Percentiles rank a stretch among this genome's conserved stretches.
phyloP scores from a whole-genome alignment of 2,797 vertebrate species.

The Gymnocypris eckloni region DNA sequence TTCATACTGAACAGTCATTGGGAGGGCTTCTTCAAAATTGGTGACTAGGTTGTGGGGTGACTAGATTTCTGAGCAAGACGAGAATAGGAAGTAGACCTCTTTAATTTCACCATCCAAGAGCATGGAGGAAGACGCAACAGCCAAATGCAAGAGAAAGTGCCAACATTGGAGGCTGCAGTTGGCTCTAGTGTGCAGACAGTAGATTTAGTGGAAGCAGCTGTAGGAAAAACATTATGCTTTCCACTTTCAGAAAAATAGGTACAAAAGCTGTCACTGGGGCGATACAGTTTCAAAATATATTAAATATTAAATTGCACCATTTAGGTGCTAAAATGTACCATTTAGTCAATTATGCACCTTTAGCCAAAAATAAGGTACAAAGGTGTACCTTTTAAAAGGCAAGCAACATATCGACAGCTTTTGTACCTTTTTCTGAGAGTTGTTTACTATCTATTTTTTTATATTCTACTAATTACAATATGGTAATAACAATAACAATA shows the following conservation, averaged over 20 bases:
- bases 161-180: slow-evolving; percentile 32
- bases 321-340: not conserved
- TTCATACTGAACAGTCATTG: slow-evolving; percentile 21
- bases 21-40: slow-evolving; percentile 39
- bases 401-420: not conserved
- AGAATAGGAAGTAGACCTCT: slow-evolving; percentile 53
- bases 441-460: not conserved
- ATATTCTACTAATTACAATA: not conserved
- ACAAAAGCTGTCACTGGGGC: not conserved
- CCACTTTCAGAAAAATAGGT: not conserved
- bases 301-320: not conserved
- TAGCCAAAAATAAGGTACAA: not conserved
- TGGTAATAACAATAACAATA: not conserved
- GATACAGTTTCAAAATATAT: not conserved
- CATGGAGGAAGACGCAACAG: slow-evolving; percentile 34
- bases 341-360: not conserved
- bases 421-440: not conserved
- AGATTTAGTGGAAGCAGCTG: not conserved
- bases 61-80: slow-evolving; percentile 50
- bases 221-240: slow-evolving; percentile 25
- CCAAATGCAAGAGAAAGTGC: slow-evolving; percentile 40
- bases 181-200: slow-evolving; percentile 8
- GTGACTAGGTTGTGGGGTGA: slow-evolving; percentile 37
- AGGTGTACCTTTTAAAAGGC: not conserved
- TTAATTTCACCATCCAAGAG: slow-evolving; percentile 41